These are phyloP conservation scores for Drosophila rellima DNA, from an alignment of 2,888 invertebrate genomes.

Conservation along the genomic window DNA sequence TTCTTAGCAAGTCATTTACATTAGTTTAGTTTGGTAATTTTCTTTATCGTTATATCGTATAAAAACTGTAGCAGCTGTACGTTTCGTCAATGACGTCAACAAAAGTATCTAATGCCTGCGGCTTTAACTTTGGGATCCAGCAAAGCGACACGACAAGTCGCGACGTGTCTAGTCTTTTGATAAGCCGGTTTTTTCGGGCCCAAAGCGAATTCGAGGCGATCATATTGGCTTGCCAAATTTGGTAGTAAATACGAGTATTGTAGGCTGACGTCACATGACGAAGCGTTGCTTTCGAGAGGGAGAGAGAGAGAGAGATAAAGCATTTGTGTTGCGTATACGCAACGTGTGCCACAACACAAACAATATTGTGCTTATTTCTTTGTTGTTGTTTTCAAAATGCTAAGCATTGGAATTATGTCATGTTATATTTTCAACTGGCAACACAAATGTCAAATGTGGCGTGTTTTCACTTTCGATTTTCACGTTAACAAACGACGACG, in stretches of 20 bases:
- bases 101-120: slow-evolving; percentile 19
- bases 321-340: slow-evolving; percentile 40
- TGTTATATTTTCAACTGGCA: slow-evolving; percentile 47
- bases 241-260: slow-evolving; percentile 40
- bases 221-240: slow-evolving; percentile 60
- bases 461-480: slow-evolving; percentile 71
- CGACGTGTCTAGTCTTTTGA: slow-evolving; percentile 26
- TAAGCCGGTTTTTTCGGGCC: slow-evolving; percentile 64
- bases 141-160: not conserved
- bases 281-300: not conserved
- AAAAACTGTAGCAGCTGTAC: slow-evolving; percentile 19
- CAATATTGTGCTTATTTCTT: slow-evolving; percentile 5
- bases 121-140: slow-evolving; percentile 1
- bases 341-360: slow-evolving; percentile 31
- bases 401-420: slow-evolving; percentile 68
- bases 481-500: slow-evolving; percentile 1
- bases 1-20: not conserved
- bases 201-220: slow-evolving; percentile 32
- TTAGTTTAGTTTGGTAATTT: not conserved
- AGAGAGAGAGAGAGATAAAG: not conserved
- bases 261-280: slow-evolving; percentile 63
- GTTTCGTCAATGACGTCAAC: slow-evolving; percentile 27
- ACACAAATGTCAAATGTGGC: slow-evolving; percentile 74
- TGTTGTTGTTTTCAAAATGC: slow-evolving; percentile 14
- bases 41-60: not conserved